Conservation (phyloP, 2,888 invertebrate species). For the Andrena hattorfiana region DNA sequence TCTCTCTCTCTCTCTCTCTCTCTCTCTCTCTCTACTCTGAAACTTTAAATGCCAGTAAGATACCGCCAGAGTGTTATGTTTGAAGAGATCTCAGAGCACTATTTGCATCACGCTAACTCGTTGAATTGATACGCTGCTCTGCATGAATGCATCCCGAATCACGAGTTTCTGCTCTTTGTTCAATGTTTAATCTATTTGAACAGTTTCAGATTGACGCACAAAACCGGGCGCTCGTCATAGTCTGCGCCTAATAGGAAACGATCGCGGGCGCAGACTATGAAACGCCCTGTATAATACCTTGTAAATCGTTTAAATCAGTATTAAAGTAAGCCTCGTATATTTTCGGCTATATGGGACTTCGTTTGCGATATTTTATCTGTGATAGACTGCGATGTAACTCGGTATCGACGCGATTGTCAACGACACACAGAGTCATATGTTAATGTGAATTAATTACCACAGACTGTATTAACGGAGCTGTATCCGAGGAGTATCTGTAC, state of each 20-base stretch:
- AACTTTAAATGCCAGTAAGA: background rate
- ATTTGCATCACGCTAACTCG: background rate
- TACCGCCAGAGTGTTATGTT: background rate
- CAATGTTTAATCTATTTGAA: slow-evolving; percentile 13
- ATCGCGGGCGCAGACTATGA: slow-evolving; percentile 46
- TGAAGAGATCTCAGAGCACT: slow-evolving; percentile 4
- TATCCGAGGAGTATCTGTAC: slow-evolving; percentile 15
- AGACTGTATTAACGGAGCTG: slow-evolving; percentile 31
- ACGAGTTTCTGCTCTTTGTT: background rate
- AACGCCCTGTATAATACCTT: slow-evolving; percentile 13
- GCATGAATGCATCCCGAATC: slow-evolving; percentile 3
- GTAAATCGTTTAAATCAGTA: slow-evolving; percentile 27
- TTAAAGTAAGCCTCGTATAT: slow-evolving; percentile 18
- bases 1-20: no score
- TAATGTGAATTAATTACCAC: slow-evolving; percentile 18
- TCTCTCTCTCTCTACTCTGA: no score
- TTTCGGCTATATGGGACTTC: slow-evolving; percentile 32
- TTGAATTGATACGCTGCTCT: slow-evolving; percentile 4
- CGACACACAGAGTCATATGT: slow-evolving; percentile 7
- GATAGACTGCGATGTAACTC: slow-evolving; percentile 26
- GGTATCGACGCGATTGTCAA: slow-evolving; percentile 5
- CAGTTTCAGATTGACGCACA: slow-evolving; percentile 59
- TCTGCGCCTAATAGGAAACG: slow-evolving; percentile 21
- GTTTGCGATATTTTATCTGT: slow-evolving; percentile 27
- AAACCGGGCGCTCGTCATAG: slow-evolving; percentile 43